Evolutionary conservation across 2,113 vertebrate genomes (phyloP), one percentile per base, ranked within the genome.

Genomic region (Strix uralensis): DNA sequence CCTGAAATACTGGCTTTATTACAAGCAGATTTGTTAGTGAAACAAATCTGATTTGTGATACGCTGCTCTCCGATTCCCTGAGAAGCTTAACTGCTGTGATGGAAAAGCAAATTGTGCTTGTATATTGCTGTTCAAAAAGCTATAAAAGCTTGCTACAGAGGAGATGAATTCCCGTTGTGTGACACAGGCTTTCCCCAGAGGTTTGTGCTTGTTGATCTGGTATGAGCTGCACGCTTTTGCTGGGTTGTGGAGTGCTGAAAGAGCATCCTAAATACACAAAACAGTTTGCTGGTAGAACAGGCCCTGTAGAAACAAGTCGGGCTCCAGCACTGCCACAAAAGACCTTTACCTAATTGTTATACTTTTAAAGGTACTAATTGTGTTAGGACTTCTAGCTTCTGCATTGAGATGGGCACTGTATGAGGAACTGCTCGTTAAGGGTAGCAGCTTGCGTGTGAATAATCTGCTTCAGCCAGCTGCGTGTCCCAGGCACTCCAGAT

Each of bases 1-100:
- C 93, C 89, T 95, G 90, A 86, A 97, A 66, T 80, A 71, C 90
- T 71, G 79, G 74, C 94, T 90, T 95, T 86, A 86, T 92, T 92
- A 57, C 81, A 59, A 61, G 67, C 85, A 89, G 72, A 75, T 89
- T 79, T 91, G 92, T 90, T 84, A 87, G 52, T 81, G 46, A 25
- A 81, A 81, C 78, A 91, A 89, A 88, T 78, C 75, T 82, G 90
- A 88, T 90, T 91, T 86, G 73, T 54, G 75, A 71, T 51, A 17
- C 2, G 1, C 49, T 70, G 10, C 70, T 86, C 71, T 82, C 12
- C 27, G 20, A 58, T 58, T 69, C 81, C 59, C 58, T 47, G 65
- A 88, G 87, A 42, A 47, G 66, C 91, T 95, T 61, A 74, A 67
- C 66, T 81, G 65, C 42, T 6, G 29, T 27, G 42, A 58, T 38